phyloP scores from a whole-genome alignment of 2,113 vertebrate genomes.

The Globicephala melas region DNA sequence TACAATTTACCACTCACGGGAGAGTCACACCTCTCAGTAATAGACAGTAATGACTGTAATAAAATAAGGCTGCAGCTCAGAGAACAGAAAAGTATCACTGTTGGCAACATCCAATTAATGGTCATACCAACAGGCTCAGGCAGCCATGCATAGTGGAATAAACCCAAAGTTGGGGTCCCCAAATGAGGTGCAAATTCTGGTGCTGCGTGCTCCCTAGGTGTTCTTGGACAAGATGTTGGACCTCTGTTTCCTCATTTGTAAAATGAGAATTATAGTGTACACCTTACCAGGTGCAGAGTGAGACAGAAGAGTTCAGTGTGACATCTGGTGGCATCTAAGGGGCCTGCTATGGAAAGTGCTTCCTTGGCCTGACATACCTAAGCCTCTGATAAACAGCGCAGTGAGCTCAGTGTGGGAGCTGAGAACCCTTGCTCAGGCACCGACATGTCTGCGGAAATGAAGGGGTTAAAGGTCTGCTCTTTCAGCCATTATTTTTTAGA shows the following conservation, averaged over 20 bases:
- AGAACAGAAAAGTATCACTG: neutral
- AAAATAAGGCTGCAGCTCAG: neutral
- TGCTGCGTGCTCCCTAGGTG: neutral
- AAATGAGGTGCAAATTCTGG: neutral
- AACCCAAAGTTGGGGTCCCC: accelerated
- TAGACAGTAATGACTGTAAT: neutral
- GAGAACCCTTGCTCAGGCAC: neutral
- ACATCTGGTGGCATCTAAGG: too few relatives aligned
- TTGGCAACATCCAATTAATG: neutral
- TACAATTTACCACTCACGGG: neutral
- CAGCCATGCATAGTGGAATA: neutral
- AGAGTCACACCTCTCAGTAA: neutral
- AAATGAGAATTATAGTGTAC: neutral
- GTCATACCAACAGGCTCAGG: neutral
- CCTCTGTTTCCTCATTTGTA: neutral
- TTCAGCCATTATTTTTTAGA: neutral
- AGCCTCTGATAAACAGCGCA: neutral
- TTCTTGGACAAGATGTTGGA: neutral
- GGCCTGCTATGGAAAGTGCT: neutral
- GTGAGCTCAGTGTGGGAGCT: neutral
- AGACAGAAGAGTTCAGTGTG: neutral
- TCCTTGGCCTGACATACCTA: neutral
- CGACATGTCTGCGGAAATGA: neutral
- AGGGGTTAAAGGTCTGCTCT: neutral
- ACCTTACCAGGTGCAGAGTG: neutral